Base-by-base conservation (phyloP, 2,888 invertebrate species). In the Agonopterix subpropinquella region DNA sequence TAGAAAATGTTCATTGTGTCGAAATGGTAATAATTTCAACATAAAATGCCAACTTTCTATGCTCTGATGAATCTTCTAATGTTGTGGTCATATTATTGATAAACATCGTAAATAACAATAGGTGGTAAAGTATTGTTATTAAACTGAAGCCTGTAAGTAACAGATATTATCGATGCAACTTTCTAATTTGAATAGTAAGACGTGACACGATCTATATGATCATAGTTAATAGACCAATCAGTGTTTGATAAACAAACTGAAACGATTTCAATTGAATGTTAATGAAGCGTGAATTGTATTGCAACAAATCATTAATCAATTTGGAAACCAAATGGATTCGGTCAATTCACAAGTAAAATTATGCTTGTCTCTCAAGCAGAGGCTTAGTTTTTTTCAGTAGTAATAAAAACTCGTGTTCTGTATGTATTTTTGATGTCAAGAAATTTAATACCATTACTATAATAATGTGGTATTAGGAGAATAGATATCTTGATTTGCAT, bases 111-210 rank as follows among this genome's bases (percentile, higher is more conserved):
- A 57, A 78, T 77, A 74, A 65, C 62, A 64, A 61, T 39, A 41
- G 28, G 28, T 39, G 36, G 48, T 52, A 56, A 66, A 61, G 55
- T 67, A 76, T 70, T 70, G 67, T 67, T 62, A 11, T 36, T 10
- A 28, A 28, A 3, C 9, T 36, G n/a, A 28, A 11, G 10, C 44
- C 13, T 9, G 11, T 43, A 43, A 57, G 55, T 51, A 48, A 53
- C 53, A 39, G 66, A 73, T 77, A 65, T 59, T 60, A 73, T 68
- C 65, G 62, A 59, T 53, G 55, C 59, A 59, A 80, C 84, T 86
- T 86, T 86, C 84, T 85, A 82, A 81, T 79, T 70, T 64, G 59
- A 61, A 67, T 59, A 62, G 56, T 58, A 58, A 68, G 65, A 73
- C 71, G 67, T 73, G 74, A 75, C 75, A 73, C 64, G 61, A 65